Percentiles rank a stretch among this genome's conserved stretches.
Evolutionary conservation across 2,113 vertebrate species (phyloP).

Genomic region (Chunga burmeisteri): DNA sequence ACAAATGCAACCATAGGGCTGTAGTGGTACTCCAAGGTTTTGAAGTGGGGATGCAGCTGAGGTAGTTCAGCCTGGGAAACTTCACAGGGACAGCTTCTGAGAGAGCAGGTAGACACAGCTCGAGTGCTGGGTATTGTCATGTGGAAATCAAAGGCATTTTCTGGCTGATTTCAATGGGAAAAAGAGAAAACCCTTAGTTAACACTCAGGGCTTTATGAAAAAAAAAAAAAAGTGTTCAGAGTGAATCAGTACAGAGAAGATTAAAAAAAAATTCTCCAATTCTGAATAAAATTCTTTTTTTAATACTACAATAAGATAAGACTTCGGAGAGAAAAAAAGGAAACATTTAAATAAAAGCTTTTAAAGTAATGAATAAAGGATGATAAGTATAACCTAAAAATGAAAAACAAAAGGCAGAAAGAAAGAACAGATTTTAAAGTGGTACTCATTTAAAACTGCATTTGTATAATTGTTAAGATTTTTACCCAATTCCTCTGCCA

Average conservation of each 20-base stretch:
- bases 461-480: constrained; percentile 57
- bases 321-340: background rate
- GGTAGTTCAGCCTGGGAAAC: fast-evolving
- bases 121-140: background rate
- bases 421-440: constrained; percentile 46
- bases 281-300: constrained; percentile 22
- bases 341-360: constrained; percentile 52
- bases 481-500: constrained; percentile 44
- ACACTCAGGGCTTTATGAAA: background rate
- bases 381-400: constrained; percentile 34
- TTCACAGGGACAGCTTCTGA: background rate
- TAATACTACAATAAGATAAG: background rate
- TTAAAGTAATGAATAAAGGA: constrained; percentile 27
- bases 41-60: background rate
- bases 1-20: background rate
- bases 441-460: constrained; percentile 23
- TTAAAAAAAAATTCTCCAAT: background rate
- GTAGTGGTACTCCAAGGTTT: background rate
- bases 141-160: background rate
- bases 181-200: background rate
- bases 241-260: constrained; percentile 34
- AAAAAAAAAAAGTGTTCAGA: background rate
- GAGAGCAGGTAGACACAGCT: background rate
- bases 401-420: constrained; percentile 42
- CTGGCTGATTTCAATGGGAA: background rate